Evolutionary conservation across 1,140 invertebrate species (phyloP), one percentile per base, ranked within the genome.

Genomic region (Platorchestia sp.): DNA sequence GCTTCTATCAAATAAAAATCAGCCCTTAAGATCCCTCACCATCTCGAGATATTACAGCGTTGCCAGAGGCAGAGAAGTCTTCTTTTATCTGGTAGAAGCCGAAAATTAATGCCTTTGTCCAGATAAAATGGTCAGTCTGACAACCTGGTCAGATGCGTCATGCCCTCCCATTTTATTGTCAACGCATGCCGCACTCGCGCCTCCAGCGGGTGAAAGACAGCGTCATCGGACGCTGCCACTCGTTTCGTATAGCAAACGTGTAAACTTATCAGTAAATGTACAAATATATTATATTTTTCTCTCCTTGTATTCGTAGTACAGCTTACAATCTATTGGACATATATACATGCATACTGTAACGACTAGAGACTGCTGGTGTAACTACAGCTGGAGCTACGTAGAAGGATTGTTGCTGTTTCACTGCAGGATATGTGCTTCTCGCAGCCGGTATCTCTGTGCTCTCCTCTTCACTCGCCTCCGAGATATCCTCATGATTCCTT

Each of bases 241-340:
- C 59, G 3, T 75, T 75, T 89, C 87, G 87, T 44, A 89, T 89
- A 89, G 87, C 87, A 89, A 89, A 42, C 87, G 87, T 89, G 87
- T 44, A 89, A 89, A 89, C 87, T 89, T 89, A 89, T 89, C 43
- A 44, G 43, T 89, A 89, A 89, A 89, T 89, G 87, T 89, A 89
- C 87, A 89, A 89, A 89, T 89, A 89, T 89, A 89, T 89, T 42
- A 41, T 89, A 75, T 75, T 75, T 44, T 42, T 89, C 87, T 89
- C n/a, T 42, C 43, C n/a, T 89, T 89, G 43, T 19, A 89, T 42
- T 89, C 41, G 41, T 89, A 89, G n/a, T 36, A 89, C 27, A 89
- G n/a, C 87, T 89, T 89, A 42, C 27, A 89, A 42, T 42, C 87
- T 89, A 89, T 89, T 89, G 87, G 87, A 89, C 87, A 89, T 89